phyloP scores from a whole-genome alignment of 2,113 vertebrate genomes.

The Caranx melampygus region DNA sequence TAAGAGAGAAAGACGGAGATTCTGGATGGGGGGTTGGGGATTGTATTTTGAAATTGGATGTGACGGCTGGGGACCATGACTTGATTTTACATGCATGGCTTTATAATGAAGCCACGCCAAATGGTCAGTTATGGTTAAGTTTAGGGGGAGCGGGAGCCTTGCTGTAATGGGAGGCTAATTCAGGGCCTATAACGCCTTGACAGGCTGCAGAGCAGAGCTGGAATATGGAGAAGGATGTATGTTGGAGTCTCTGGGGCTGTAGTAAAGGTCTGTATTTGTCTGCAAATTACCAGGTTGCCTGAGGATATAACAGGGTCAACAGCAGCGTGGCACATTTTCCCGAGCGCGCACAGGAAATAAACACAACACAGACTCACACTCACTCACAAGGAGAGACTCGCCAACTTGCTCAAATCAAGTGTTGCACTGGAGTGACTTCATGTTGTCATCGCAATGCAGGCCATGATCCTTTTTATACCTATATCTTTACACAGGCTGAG shows the following conservation, averaged over 20 bases:
- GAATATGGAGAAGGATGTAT: constrained; percentile 55
- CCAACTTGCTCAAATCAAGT: constrained; percentile 52
- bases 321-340: constrained; percentile 21
- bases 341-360: constrained; percentile 33
- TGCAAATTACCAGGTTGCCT: constrained; percentile 58
- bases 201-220: constrained; percentile 51
- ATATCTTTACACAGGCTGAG: constrained; percentile 59
- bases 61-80: constrained; percentile 72
- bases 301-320: constrained; percentile 66
- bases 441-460: constrained; percentile 69
- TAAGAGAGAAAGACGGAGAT: constrained; percentile 67
- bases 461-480: constrained; percentile 64
- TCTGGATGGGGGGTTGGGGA: constrained; percentile 20
- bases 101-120: constrained; percentile 78
- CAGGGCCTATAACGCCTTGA: constrained; percentile 49
- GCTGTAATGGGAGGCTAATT: constrained; percentile 76
- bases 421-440: constrained; percentile 41
- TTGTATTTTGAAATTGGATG: constrained; percentile 80
- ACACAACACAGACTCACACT: constrained; percentile 27
- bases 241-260: constrained; percentile 38
- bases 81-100: constrained; percentile 78
- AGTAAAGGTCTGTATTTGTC: constrained; percentile 57
- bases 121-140: constrained; percentile 79
- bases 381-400: constrained; percentile 7
- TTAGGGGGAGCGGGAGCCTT: constrained; percentile 58